Evolutionary conservation across 2,113 vertebrate species (phyloP).

Genomic region (Mohoua ochrocephala): DNA sequence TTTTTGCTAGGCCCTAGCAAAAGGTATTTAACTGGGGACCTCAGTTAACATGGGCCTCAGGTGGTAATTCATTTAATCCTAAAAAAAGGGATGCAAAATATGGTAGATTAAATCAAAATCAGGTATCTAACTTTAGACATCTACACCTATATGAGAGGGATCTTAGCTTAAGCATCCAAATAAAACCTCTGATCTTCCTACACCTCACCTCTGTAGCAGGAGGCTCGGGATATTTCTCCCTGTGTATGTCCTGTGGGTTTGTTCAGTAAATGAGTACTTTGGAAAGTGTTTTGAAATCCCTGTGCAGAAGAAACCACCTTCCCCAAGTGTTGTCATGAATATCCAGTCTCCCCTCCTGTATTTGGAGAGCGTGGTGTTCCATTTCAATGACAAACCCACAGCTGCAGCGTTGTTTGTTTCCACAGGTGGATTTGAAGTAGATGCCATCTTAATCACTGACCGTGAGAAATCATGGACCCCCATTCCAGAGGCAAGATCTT

Average conservation of each 20-base stretch:
- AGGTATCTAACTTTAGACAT: neutral
- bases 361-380: neutral
- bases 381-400: constrained; percentile 19
- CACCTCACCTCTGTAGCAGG: neutral
- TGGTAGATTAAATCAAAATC: neutral
- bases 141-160: neutral
- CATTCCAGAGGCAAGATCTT: constrained; percentile 30
- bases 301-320: neutral
- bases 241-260: neutral
- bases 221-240: accelerated
- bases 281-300: neutral
- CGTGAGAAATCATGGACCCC: constrained; percentile 3
- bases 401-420: constrained; percentile 22
- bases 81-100: neutral
- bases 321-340: neutral
- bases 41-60: neutral
- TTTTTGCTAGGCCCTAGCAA: neutral
- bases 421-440: constrained; percentile 38
- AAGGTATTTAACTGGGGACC: neutral
- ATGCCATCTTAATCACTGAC: constrained; percentile 11
- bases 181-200: neutral
- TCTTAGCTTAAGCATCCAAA: neutral
- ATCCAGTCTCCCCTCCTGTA: neutral
- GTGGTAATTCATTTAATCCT: neutral
- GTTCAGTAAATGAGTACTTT: neutral